These are phyloP conservation scores for Rana temporaria DNA, from an alignment of 2,113 vertebrate species.

Conservation along the genomic window DNA sequence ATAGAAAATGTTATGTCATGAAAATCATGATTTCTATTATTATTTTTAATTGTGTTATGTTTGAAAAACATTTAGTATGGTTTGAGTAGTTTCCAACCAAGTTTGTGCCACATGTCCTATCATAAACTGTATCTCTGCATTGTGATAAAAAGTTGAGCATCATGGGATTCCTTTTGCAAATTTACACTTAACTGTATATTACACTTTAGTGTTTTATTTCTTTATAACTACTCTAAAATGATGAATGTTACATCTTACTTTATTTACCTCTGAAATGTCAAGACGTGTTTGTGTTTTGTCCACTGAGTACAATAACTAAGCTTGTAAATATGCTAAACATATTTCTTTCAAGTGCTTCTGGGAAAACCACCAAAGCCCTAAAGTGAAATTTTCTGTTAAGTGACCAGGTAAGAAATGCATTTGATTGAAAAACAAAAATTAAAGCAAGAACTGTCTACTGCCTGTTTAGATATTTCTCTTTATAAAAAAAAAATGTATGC, in stretches of 20 bases:
- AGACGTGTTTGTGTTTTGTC: constrained; percentile 12
- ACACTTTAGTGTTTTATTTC: not conserved
- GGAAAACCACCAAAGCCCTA: not conserved
- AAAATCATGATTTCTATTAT: too few species aligned
- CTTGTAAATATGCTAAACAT: constrained; percentile 10
- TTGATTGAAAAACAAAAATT: not conserved
- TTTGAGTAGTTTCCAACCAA: not conserved
- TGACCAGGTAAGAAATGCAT: constrained; percentile 10
- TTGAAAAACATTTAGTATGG: too few species aligned
- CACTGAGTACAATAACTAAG: not conserved
- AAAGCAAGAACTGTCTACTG: not conserved
- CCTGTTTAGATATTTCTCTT: constrained; percentile 11
- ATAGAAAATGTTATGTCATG: too few species aligned
- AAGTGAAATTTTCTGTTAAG: not conserved
- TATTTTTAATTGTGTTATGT: too few species aligned
- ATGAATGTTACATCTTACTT: constrained; percentile 1
- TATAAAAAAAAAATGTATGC: not conserved
- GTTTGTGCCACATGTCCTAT: too few species aligned
- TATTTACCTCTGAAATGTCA: constrained; percentile 27
- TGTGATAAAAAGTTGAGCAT: constrained; percentile 19
- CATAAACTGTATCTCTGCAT: not conserved
- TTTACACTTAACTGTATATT: not conserved
- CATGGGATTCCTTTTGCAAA: not conserved
- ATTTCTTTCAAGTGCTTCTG: not conserved
- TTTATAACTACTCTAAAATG: constrained; percentile 1